phyloP scores from a whole-genome alignment of 2,113 vertebrate species.

The Cochlearius cochlearius region DNA sequence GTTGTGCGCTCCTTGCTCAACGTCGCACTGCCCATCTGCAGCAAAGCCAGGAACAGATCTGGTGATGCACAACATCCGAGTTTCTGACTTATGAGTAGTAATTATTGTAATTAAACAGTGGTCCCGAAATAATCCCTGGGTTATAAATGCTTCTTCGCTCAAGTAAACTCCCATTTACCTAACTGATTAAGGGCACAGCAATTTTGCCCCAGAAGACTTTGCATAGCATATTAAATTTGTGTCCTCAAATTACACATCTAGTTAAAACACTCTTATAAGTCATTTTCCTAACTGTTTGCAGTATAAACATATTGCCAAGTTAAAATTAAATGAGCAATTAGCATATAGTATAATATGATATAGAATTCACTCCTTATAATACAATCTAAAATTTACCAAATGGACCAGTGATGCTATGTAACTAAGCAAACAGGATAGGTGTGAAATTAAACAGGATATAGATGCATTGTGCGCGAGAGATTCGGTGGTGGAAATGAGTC shows the following conservation, averaged over 20 bases:
- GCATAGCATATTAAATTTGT: not conserved
- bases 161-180: not conserved
- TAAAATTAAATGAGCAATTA: conserved; percentile 47
- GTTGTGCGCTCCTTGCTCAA: not conserved
- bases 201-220: not conserved
- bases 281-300: not conserved
- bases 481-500: conserved; percentile 45
- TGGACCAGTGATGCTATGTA: not conserved
- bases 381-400: not conserved
- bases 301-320: not conserved
- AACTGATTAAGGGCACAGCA: not conserved
- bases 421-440: conserved; percentile 55
- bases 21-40: not conserved
- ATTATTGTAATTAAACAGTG: conserved; percentile 12
- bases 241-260: not conserved
- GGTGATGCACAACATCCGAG: not conserved
- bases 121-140: not conserved
- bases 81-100: not conserved
- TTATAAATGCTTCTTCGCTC: not conserved
- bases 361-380: not conserved
- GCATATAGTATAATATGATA: not conserved
- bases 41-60: not conserved
- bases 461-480: not conserved
- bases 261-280: conserved; percentile 11
- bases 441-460: conserved; percentile 57